These are phyloP conservation scores for Salmo trutta DNA, from an alignment of 2,797 vertebrate genomes.

Conservation along the genomic window DNA sequence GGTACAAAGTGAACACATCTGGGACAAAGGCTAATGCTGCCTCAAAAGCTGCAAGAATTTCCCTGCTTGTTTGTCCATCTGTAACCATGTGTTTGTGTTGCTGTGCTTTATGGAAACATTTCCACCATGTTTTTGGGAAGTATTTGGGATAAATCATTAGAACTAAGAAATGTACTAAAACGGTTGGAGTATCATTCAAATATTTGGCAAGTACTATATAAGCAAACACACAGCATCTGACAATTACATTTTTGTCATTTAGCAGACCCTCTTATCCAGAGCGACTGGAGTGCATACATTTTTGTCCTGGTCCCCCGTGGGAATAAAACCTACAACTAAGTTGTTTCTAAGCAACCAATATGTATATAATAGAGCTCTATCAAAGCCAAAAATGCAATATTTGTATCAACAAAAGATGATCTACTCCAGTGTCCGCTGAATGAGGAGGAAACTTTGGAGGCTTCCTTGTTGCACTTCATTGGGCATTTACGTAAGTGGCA, in stretches of 20 bases:
- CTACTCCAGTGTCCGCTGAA: background rate
- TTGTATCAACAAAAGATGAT: background rate
- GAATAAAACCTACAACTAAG: too few relatives aligned
- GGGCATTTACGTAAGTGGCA: background rate
- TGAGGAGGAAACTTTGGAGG: background rate
- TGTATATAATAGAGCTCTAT: background rate
- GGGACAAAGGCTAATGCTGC: background rate
- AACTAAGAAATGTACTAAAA: background rate
- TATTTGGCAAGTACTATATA: background rate
- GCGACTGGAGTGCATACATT: too few relatives aligned
- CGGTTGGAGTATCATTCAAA: background rate
- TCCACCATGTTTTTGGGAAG: background rate
- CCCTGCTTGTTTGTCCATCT: conserved; percentile 7
- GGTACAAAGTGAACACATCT: background rate
- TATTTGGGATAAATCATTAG: background rate
- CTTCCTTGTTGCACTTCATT: background rate
- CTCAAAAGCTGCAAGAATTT: background rate
- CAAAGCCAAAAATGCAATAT: too few relatives aligned
- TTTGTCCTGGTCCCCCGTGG: too few relatives aligned
- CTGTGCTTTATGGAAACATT: background rate
- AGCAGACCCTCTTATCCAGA: too few relatives aligned
- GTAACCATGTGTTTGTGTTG: background rate
- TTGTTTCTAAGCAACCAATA: background rate
- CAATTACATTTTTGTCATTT: too few relatives aligned
- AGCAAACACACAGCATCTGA: background rate